Percentiles rank a stretch among this genome's conserved stretches.
Evolutionary conservation across 2,113 vertebrate species (phyloP).

Genomic region (Henicopernis longicauda): DNA sequence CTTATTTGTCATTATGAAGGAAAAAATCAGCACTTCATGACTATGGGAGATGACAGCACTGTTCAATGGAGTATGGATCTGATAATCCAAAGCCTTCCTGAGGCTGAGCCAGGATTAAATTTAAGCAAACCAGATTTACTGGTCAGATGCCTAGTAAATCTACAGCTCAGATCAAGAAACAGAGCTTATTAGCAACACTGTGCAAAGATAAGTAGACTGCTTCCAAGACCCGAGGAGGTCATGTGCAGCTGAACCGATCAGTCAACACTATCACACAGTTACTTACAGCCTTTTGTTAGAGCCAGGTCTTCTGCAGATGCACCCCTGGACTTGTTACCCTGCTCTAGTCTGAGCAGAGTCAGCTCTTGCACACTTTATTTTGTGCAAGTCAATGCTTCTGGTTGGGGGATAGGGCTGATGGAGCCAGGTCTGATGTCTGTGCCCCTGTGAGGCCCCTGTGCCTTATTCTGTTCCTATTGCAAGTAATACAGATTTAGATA

Average conservation of each 20-base stretch:
- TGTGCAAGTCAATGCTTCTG: not conserved
- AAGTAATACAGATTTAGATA: not conserved
- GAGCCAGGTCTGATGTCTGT: not conserved
- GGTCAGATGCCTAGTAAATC: not conserved
- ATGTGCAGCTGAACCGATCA: not conserved
- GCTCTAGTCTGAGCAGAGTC: not conserved
- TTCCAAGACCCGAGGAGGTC: not conserved
- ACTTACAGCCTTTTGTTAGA: not conserved
- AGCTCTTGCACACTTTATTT: not conserved
- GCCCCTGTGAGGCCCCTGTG: not conserved
- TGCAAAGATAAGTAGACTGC: not conserved
- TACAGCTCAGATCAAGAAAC: not conserved
- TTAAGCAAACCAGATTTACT: not conserved
- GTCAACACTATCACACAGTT: not conserved
- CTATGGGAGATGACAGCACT: not conserved
- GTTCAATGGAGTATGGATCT: not conserved
- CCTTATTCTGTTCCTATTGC: not conserved
- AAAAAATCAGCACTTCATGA: not conserved
- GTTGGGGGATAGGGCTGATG: not conserved
- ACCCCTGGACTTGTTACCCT: not conserved
- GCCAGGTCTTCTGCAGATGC: not conserved
- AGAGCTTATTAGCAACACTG: not conserved
- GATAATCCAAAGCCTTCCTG: not conserved
- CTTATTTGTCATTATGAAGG: not conserved
- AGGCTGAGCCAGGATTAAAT: not conserved